Conservation (phyloP, 2,113 vertebrate species). For the Tetraodon nigroviridis region DNA sequence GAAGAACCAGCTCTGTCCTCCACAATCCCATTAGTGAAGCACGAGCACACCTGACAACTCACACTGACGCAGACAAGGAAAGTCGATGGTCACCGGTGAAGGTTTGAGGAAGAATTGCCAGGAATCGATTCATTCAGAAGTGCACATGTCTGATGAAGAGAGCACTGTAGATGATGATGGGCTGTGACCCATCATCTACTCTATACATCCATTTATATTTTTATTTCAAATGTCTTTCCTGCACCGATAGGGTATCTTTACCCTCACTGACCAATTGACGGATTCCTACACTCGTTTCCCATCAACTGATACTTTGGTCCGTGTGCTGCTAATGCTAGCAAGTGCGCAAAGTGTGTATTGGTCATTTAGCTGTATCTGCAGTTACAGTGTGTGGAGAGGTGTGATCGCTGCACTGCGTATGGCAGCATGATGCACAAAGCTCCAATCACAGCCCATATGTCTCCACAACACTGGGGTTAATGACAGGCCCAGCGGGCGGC, state of each 20-base stretch:
- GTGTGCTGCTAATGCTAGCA: neutral
- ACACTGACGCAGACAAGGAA: constrained; percentile 1
- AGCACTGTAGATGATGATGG: too few species aligned
- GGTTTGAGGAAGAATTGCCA: too few species aligned
- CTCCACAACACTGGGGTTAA: constrained; percentile 34
- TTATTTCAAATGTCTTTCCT: too few species aligned
- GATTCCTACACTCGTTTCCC: too few species aligned
- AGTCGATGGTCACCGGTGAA: neutral
- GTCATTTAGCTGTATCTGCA: constrained; percentile 9
- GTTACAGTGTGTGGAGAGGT: neutral
- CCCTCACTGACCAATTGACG: too few species aligned
- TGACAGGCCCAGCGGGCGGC: constrained; percentile 33
- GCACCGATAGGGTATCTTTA: too few species aligned
- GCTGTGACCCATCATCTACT: too few species aligned
- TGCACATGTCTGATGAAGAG: too few species aligned
- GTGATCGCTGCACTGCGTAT: constrained; percentile 7
- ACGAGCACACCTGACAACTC: constrained; percentile 35
- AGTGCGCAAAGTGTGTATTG: neutral
- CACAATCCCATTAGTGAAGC: constrained; percentile 67
- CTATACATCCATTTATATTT: too few species aligned
- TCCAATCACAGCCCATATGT: constrained; percentile 37
- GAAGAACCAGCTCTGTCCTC: constrained; percentile 43
- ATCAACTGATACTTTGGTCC: too few species aligned
- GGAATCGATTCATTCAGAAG: too few species aligned
- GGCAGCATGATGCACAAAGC: constrained; percentile 16